Evolutionary conservation across 2,888 invertebrate species (phyloP).

Genomic region (Cyclophora punctaria): DNA sequence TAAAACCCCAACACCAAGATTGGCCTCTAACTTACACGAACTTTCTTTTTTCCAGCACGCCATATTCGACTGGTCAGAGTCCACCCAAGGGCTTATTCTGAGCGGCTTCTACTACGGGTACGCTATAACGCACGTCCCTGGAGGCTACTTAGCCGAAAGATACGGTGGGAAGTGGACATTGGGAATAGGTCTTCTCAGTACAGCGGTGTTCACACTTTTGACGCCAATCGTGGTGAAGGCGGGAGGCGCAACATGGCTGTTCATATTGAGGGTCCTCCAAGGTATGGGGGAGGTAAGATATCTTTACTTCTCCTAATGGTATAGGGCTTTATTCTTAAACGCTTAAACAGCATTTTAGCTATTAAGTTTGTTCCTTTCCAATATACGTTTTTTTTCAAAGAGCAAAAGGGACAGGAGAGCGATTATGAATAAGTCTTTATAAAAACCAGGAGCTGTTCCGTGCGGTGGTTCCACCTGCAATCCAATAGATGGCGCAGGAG

Average conservation of each 20-base stretch:
- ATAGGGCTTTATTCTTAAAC: neutral
- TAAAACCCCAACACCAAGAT: too few species aligned
- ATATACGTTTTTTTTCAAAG: too few species aligned
- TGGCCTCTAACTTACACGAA: too few species aligned
- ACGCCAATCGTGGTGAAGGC: constrained; percentile 83
- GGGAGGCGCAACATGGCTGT: constrained; percentile 73
- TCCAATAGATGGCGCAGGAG: too few species aligned
- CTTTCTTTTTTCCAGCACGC: constrained; percentile 37
- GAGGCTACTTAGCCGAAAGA: constrained; percentile 86
- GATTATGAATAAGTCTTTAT: too few species aligned
- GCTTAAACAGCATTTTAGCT: too few species aligned
- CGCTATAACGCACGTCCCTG: constrained; percentile 89
- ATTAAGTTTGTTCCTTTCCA: too few species aligned
- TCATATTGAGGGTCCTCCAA: constrained; percentile 79
- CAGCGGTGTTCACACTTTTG: constrained; percentile 86
- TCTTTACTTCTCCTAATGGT: neutral
- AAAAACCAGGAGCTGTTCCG: too few species aligned
- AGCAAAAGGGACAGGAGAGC: too few species aligned
- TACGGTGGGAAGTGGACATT: constrained; percentile 91
- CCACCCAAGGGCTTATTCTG: constrained; percentile 84
- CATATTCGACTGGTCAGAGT: constrained; percentile 82
- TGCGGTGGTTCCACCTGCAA: too few species aligned
- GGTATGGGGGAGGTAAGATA: constrained; percentile 83
- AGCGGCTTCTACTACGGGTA: constrained; percentile 92
- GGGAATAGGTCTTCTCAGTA: constrained; percentile 86